These are phyloP conservation scores for Centrocercus urophasianus DNA, from an alignment of 2,113 vertebrate species.

Conservation along the genomic window DNA sequence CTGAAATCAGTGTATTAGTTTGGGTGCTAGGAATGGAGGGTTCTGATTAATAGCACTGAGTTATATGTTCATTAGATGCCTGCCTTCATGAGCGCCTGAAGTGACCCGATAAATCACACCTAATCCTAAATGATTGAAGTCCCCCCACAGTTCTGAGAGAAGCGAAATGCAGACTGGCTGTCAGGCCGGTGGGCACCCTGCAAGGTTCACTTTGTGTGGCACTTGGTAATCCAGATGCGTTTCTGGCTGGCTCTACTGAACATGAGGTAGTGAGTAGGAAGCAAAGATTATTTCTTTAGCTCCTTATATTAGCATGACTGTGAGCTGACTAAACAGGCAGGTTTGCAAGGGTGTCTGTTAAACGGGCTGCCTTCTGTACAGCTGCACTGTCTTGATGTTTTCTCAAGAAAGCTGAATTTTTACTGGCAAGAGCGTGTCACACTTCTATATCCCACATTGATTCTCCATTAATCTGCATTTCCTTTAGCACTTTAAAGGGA, in stretches of 20 bases:
- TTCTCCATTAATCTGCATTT: conserved; percentile 58
- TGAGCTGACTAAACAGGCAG: conserved; percentile 22
- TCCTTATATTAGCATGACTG: not conserved
- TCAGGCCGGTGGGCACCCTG: not conserved
- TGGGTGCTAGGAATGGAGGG: not conserved
- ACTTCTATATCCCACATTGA: conserved; percentile 53
- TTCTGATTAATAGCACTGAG: not conserved
- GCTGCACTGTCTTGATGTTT: not conserved
- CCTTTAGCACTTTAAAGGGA: conserved; percentile 1
- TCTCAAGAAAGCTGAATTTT: not conserved
- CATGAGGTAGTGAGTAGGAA: not conserved
- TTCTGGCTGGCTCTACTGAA: not conserved
- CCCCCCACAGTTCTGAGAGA: not conserved
- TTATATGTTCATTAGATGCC: not conserved
- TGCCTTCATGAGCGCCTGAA: not conserved
- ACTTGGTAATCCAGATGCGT: not conserved
- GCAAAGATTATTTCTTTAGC: not conserved
- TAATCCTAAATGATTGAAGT: not conserved
- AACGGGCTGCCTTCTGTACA: conserved; percentile 36
- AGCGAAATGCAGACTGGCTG: not conserved
- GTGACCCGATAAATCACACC: not conserved
- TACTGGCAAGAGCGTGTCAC: conserved; percentile 35
- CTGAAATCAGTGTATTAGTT: not conserved
- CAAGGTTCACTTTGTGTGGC: not conserved
- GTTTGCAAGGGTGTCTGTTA: not conserved